A percentile compares a stretch with the other conserved stretches of the same genome.
These are phyloP conservation scores for Platysternon megacephalum DNA, from an alignment of 2,113 vertebrate genomes.

Conservation along the genomic window DNA sequence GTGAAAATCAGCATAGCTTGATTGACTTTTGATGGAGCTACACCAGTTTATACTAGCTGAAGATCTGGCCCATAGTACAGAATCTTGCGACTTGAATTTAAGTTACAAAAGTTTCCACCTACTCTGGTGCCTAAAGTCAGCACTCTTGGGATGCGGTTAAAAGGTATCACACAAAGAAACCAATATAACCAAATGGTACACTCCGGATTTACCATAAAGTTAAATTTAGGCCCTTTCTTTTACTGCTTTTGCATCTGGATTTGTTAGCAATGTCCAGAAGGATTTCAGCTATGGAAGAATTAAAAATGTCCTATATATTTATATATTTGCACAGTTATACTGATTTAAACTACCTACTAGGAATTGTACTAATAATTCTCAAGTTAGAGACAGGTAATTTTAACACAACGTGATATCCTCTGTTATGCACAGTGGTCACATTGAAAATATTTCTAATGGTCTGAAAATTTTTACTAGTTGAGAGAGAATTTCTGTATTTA, in stretches of 20 bases:
- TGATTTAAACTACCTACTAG: not conserved
- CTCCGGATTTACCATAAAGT: not conserved
- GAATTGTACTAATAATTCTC: not conserved
- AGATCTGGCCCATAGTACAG: conserved; percentile 38
- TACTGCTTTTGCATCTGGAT: not conserved
- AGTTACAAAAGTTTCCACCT: conserved; percentile 12
- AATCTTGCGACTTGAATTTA: conserved; percentile 45
- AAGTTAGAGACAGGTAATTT: not conserved
- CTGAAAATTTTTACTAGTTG: not conserved
- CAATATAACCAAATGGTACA: conserved; percentile 25
- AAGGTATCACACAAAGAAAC: not conserved
- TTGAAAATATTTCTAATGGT: not conserved
- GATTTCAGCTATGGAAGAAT: not conserved
- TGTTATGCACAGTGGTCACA: not conserved
- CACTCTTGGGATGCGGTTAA: not conserved
- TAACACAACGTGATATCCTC: not conserved
- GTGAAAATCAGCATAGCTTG: conserved; percentile 49
- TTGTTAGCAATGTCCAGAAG: conserved; percentile 40
- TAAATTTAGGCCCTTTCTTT: conserved; percentile 24
- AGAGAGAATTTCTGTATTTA: conserved; percentile 3
- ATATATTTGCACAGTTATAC: not conserved
- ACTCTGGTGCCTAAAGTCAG: not conserved
- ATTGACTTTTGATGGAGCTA: not conserved
- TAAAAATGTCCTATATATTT: conserved; percentile 1
- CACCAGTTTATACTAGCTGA: not conserved